Conservation (phyloP, 2,888 invertebrate species). For the Protophormia terraenovae region DNA sequence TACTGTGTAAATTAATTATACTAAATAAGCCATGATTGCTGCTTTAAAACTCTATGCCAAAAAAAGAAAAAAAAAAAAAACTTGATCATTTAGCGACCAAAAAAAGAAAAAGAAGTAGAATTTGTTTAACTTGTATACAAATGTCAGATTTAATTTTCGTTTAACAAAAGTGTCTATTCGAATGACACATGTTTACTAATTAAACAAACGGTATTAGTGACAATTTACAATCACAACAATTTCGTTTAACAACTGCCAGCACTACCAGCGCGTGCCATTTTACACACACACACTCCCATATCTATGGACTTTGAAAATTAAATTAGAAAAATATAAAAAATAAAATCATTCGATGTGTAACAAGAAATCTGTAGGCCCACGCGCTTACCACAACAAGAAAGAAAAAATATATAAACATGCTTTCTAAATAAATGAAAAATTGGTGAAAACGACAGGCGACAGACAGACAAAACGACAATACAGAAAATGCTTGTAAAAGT, state of each 20-base stretch:
- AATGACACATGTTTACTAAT: slow-evolving; percentile 70
- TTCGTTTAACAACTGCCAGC: slow-evolving; percentile 50
- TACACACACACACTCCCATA: slow-evolving; percentile 6
- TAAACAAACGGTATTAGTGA: slow-evolving; percentile 70
- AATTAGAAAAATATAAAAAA: slow-evolving; percentile 30
- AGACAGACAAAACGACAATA: slow-evolving; percentile 16
- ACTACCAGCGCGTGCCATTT: slow-evolving; percentile 68
- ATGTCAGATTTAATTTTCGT: slow-evolving; percentile 65
- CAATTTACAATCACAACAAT: slow-evolving; percentile 69
- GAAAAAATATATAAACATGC: slow-evolving; percentile 54
- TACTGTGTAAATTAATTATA: neutral
- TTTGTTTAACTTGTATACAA: slow-evolving; percentile 49
- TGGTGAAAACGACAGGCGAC: slow-evolving; percentile 59
- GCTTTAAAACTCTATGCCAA: neutral
- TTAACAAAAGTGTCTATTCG: slow-evolving; percentile 61
- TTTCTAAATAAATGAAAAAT: slow-evolving; percentile 64
- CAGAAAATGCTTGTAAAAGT: neutral
- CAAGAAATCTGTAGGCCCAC: slow-evolving; percentile 54
- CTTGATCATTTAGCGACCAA: slow-evolving; percentile 18
- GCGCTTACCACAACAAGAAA: slow-evolving; percentile 19
- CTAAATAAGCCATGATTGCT: neutral
- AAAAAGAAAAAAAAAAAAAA: neutral
- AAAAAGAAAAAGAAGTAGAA: neutral
- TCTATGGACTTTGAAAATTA: slow-evolving; percentile 15
- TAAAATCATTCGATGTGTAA: neutral